A percentile compares a stretch with the other conserved stretches of the same genome.
Conservation (phyloP, 2,113 vertebrate species). For the Calidris pygmaea region DNA sequence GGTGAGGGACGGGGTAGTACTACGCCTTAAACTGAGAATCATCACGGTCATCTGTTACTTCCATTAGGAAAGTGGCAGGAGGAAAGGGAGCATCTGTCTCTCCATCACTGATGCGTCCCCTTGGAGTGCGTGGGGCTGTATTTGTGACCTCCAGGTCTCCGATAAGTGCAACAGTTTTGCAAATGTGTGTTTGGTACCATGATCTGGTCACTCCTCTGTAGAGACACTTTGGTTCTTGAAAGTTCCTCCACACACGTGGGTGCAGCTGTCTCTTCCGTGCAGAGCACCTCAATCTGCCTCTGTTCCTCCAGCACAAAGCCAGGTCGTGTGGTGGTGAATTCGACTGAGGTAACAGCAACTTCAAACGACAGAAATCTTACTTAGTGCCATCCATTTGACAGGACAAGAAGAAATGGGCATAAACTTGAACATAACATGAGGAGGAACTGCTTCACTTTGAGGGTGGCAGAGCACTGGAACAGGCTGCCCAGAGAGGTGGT, state of each 20-base stretch:
- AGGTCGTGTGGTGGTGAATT: not conserved
- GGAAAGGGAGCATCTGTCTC: not conserved
- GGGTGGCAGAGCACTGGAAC: no score
- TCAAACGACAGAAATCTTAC: not conserved
- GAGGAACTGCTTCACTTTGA: no score
- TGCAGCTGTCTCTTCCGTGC: not conserved
- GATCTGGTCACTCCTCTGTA: not conserved
- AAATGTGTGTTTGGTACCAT: not conserved
- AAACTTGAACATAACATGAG: no score
- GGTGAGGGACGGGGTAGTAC: not conserved
- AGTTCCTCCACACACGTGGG: rapidly evolving
- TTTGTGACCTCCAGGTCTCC: not conserved
- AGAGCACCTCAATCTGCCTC: rapidly evolving
- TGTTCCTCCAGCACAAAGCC: not conserved
- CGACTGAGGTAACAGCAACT: not conserved
- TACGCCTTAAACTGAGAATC: not conserved
- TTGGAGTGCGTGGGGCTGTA: not conserved
- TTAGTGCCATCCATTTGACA: not conserved
- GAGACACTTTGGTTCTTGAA: not conserved
- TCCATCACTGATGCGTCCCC: not conserved
- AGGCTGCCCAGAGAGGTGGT: no score
- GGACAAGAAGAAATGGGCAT: no score
- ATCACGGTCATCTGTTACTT: not conserved
- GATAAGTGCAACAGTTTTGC: not conserved
- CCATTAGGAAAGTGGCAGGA: not conserved